phyloP scores from a whole-genome alignment of 2,113 vertebrate species.

The Onychostruthus taczanowskii region DNA sequence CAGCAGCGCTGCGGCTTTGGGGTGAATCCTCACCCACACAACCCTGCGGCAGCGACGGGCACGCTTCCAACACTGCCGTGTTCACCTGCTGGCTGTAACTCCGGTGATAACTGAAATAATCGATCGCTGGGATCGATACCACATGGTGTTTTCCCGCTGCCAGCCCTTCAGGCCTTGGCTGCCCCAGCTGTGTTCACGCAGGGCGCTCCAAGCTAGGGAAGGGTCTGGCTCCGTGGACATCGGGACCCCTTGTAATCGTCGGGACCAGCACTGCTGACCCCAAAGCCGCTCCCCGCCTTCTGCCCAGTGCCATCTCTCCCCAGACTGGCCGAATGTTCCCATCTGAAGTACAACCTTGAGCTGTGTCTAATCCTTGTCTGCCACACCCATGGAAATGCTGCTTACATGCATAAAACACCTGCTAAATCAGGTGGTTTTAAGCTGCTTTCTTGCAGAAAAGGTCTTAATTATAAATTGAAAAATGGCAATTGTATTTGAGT shows the following conservation, averaged over 20 bases:
- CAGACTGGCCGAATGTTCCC: not conserved
- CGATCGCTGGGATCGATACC: no score
- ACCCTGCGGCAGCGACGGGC: fast-evolving
- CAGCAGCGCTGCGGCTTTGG: fast-evolving
- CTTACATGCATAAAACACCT: not conserved
- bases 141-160: fast-evolving
- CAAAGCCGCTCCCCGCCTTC: fast-evolving
- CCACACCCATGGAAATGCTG: not conserved
- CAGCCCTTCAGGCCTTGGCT: fast-evolving
- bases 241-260: fast-evolving
- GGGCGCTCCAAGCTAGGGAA: fast-evolving
- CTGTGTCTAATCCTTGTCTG: fast-evolving
- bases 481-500: not conserved
- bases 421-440: not conserved
- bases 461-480: not conserved
- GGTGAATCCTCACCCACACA: not conserved
- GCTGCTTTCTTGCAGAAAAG: not conserved
- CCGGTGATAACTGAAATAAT: fast-evolving
- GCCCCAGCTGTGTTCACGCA: not conserved
- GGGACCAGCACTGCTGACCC: fast-evolving
- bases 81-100: not conserved
- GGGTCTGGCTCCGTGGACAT: not conserved
- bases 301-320: not conserved
- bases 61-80: fast-evolving
- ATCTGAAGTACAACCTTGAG: not conserved